Base-by-base conservation (phyloP, 2,888 invertebrate genomes). In the Meiosimyza platycephala region DNA sequence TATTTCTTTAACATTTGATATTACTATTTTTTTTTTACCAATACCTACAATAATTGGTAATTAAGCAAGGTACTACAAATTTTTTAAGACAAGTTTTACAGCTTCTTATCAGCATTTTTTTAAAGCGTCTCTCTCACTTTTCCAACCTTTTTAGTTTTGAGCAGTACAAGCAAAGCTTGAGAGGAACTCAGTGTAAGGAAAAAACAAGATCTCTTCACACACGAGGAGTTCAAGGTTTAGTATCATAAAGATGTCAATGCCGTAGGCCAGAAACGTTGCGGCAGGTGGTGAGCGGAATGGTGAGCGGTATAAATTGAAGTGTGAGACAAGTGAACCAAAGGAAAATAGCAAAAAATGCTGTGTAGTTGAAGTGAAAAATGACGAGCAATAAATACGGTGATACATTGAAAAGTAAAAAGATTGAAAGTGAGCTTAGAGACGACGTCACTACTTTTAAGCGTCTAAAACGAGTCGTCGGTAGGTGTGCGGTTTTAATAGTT, bases 161-260 rank as follows among this genome's bases (percentile, higher is more conserved):
- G 40, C 9, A 40, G 40, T 40, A 40, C 40, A 40, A 40, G 40
- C 9, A 40, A 40, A 40, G 1, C 40, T 40, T 40, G 40, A 40
- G 9, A 40, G 40, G 40, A 40, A 40, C 40, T 40, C 40, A 40
- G 9, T 9, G 40, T 40, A 40, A 6, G 40, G 28, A 28, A 28
- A 40, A 40, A 40, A 40, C 40, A 63, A 63, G 47, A 62, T 40
- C 48, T 40, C 51, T 22, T 11, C 12, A 15, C 51, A 51, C 51
- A 18, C 13, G 22, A 40, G 40, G 40, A 64, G 64, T 64, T 64
- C 64, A 64, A 64, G 64, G 64, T 64, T 18, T 50, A 28, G 51
- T 64, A 18, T 51, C 28, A 64, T 50, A 51, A 22, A 64, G 51
- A 64, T 51, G 64, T 64, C 64, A 64, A 22, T 64, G 64, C 22